Percentiles rank a stretch among this genome's conserved stretches.
Conservation (phyloP, 1,140 invertebrate species). For the Zaprionus taronus region DNA sequence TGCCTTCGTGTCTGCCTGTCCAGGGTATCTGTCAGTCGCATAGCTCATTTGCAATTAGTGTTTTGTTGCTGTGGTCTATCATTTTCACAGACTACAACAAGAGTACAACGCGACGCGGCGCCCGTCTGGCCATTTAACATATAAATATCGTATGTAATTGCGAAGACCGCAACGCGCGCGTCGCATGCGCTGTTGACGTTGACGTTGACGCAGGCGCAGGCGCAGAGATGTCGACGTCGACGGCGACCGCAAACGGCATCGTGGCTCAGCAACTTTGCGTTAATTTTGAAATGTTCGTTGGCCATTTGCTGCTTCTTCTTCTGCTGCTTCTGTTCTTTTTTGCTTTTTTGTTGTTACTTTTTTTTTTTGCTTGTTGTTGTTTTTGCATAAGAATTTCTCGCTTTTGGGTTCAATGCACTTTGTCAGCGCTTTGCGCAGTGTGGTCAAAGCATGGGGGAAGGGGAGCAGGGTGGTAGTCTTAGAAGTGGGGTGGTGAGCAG, state of each 20-base stretch:
- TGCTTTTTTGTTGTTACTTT: constrained; percentile 26
- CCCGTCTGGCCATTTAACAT: constrained; percentile 77
- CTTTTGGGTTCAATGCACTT: constrained; percentile 78
- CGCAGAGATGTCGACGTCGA: constrained; percentile 2
- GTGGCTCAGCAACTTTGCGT: constrained; percentile 76
- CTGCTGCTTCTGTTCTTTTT: constrained; percentile 22
- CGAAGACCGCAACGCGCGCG: constrained; percentile 39
- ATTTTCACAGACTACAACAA: constrained; percentile 46
- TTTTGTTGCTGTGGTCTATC: constrained; percentile 29
- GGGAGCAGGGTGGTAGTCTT: not conserved
- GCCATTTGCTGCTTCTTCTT: constrained; percentile 30
- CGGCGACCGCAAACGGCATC: constrained; percentile 17
- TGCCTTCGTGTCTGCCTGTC: no score
- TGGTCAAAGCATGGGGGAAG: constrained; percentile 16
- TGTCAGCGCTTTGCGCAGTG: constrained; percentile 62
- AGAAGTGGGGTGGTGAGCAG: not conserved
- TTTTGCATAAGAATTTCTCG: constrained; percentile 82
- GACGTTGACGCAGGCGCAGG: constrained; percentile 2
- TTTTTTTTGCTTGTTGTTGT: constrained; percentile 12
- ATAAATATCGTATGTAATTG: constrained; percentile 82
- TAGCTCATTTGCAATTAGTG: not conserved
- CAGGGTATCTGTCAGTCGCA: not conserved
- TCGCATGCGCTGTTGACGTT: constrained; percentile 10
- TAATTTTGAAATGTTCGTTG: constrained; percentile 66
- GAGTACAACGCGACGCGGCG: constrained; percentile 50